phyloP scores from a whole-genome alignment of 1,140 invertebrate genomes.

The Cyclargus thomasi region DNA sequence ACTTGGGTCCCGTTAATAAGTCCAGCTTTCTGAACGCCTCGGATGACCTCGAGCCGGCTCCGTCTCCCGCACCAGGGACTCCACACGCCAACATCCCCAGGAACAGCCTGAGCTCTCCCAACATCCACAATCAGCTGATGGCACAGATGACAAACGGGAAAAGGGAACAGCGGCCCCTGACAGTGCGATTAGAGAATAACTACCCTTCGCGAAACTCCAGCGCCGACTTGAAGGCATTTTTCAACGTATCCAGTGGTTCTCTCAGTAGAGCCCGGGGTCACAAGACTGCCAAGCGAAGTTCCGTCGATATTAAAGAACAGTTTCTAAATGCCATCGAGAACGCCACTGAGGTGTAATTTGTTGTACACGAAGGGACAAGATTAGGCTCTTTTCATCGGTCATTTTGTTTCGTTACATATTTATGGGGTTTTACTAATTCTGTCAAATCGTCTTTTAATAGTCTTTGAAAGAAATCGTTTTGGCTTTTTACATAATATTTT shows the following conservation, averaged over 20 bases:
- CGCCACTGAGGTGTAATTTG: conserved; percentile 28
- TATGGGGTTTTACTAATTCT: not conserved
- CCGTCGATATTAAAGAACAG: conserved; percentile 56
- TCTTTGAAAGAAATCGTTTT: not conserved
- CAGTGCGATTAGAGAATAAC: conserved; percentile 54
- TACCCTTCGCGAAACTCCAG: conserved; percentile 41
- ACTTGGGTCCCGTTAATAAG: conserved; percentile 69
- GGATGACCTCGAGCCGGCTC: conserved; percentile 77
- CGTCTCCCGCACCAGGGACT: conserved; percentile 64
- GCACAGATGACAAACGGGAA: conserved; percentile 50
- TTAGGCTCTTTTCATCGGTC: not conserved
- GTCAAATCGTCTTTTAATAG: not conserved
- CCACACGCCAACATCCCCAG: conserved; percentile 62
- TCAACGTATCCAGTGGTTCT: conserved; percentile 47
- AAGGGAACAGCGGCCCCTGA: conserved; percentile 49
- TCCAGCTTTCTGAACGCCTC: conserved; percentile 74
- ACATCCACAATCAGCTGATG: conserved; percentile 61
- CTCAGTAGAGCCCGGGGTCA: conserved; percentile 41
- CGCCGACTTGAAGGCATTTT: conserved; percentile 45
- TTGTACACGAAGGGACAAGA: not conserved
- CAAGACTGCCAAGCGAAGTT: conserved; percentile 49
- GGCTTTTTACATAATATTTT: not conserved
- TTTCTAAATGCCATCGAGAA: conserved; percentile 55
- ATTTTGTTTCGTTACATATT: not conserved
- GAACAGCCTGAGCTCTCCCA: conserved; percentile 64